Evolutionary conservation across 2,113 vertebrate genomes (phyloP), one percentile per base, ranked within the genome.

Genomic region (Camarhynchus parvulus): DNA sequence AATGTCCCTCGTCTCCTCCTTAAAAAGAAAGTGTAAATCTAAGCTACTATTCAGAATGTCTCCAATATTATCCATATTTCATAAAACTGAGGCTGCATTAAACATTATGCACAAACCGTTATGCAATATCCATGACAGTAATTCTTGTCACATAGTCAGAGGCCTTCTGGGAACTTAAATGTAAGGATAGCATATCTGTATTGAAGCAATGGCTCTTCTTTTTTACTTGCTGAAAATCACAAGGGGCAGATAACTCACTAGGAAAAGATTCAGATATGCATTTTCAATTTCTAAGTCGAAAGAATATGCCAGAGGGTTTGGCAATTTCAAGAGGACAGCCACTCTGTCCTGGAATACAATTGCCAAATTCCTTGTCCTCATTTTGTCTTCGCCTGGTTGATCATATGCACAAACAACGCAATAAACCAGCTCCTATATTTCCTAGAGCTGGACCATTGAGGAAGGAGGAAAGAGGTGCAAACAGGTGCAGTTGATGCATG

Each of bases 11-110:
- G 17, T 86, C 92, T 94, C 56, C 72, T 62, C 41, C 75, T 81
- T 67, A 82, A 89, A 92, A 93, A 89, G 42, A 58, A 82, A 91
- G 82, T 28, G 33, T 76, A 92, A 91, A 95, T 66, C 55, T 89
- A 89, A 91, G 19, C 8, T 61, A 35, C 50, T 81, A 75, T 37
- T 91, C 80, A 90, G 94, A 86, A 81, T 61, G 61, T 92, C 91
- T 70, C n/a, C 31, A 56, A 24, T 68, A 85, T 22, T 55, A 89
- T 37, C 11, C 35, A 52, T 90, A 86, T 85, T 74, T 94, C 59
- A 78, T 90, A 96, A 93, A 87, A 74, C 22, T 77, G 19, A 87
- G 86, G 66, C 62, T 73, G 14, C 62, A 94, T 39, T 89, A 96
- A 91, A 82, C 5, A 59, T 68, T 13, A 77, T 55, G 90, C 77